phyloP scores from a whole-genome alignment of 2,888 invertebrate species.

The Macrophya annulata region DNA sequence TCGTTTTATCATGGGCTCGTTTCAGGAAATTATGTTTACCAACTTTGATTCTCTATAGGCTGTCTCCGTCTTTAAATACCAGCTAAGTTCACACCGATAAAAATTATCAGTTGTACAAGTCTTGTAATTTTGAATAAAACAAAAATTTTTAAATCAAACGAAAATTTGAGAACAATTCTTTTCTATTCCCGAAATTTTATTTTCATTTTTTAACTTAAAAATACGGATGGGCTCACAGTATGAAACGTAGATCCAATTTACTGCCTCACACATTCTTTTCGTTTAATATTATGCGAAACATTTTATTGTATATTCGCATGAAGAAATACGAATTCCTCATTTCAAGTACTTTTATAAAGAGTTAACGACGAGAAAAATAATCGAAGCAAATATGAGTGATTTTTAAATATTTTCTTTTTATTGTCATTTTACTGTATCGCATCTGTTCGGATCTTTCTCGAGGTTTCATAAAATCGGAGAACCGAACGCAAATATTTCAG shows the following conservation, averaged over 20 bases:
- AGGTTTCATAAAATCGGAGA: neutral
- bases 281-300: slow-evolving; percentile 1
- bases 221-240: neutral
- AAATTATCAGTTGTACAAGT: neutral
- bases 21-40: neutral
- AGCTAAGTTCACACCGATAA: neutral
- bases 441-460: neutral
- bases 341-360: neutral
- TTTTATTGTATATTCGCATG: slow-evolving; percentile 10
- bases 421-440: neutral
- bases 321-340: neutral
- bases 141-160: neutral
- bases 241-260: neutral
- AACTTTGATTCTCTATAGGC: neutral
- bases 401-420: neutral
- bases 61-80: neutral
- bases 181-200: too few species aligned
- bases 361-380: slow-evolving; percentile 3
- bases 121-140: neutral
- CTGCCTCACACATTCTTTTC: slow-evolving; percentile 10
- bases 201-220: neutral
- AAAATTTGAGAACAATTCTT: neutral
- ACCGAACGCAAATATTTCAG: neutral
- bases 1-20: neutral
- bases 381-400: neutral